Base-by-base conservation (phyloP, 2,113 vertebrate species). In the Cynocephalus volans region DNA sequence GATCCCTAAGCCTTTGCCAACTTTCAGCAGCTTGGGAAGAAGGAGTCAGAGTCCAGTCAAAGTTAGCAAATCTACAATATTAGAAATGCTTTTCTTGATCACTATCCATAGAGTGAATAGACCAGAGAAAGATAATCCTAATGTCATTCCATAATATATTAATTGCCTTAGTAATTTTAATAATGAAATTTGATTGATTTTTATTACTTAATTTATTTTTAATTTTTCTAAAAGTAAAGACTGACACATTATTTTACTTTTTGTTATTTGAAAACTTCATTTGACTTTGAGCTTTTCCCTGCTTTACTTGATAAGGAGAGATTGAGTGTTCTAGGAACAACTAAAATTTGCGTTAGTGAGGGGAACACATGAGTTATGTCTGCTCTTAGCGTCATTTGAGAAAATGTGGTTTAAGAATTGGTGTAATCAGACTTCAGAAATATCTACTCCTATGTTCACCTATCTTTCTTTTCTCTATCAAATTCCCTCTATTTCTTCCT, bases 351-450 rank as follows among this genome's bases (percentile, higher is more conserved):
- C 81, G 7, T 76, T 88, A 50, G 19, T 67, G n/a, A 95, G 5
- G 6, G 4, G 2, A 3, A 12, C 6, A 72, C 0, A 52, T 19
- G 64, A 62, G 17, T 90, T 91, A 64, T 85, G 2, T 67, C 77
- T 92, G 1, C 8, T 85, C 52, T 70, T 60, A 41, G 52, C 96
- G 58, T 64, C 48, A 96, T n/a, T 93, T 62, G 88, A 18, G 81
- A 97, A 97, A 88, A 94, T 93, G 58, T 96, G 11, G 41, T 98
- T 89, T 81, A 97, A 96, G 54, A 97, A 97, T 36, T 96, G 56
- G 77, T 98, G 76, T 93, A 96, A 97, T 96, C 89, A 96, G 80
- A 54, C 58, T 97, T 97, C 79, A 97, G 70, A 95, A 98, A 97
- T 97, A 36, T 69, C 41, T 97, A 91, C 89, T 17, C 92, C 76